Evolutionary conservation across 2,113 vertebrate genomes (phyloP).

Genomic region (Ginglymostoma cirratum): DNA sequence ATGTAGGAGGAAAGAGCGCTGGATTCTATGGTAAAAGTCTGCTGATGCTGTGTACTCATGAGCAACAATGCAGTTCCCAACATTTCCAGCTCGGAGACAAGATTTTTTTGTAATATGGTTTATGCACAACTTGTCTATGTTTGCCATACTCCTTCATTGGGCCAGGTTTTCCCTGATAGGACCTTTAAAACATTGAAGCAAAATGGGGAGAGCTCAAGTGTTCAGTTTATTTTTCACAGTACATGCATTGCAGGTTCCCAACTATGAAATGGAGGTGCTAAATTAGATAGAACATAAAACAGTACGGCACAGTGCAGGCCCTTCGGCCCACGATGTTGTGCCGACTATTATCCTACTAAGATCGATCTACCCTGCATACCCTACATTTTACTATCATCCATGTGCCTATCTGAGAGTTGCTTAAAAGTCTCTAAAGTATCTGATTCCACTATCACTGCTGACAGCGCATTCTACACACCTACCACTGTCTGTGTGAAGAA

Average conservation of each 20-base stretch:
- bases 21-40: neutral
- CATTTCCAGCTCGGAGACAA: neutral
- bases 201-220: neutral
- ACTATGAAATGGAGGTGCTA: neutral
- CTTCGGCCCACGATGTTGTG: no score
- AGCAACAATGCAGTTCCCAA: neutral
- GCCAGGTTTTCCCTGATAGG: neutral
- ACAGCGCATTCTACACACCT: no score
- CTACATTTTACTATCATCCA: no score
- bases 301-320: no score
- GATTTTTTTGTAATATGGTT: neutral
- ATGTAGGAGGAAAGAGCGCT: neutral
- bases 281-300: neutral
- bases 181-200: neutral
- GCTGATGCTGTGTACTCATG: neutral
- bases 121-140: neutral
- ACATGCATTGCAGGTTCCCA: neutral
- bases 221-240: neutral
- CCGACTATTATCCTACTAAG: no score
- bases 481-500: no score
- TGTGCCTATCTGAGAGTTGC: no score
- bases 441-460: no score
- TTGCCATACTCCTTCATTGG: neutral
- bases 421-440: no score
- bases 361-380: no score